Conservation (phyloP, 2,113 vertebrate species). For the Agapornis roseicollis region DNA sequence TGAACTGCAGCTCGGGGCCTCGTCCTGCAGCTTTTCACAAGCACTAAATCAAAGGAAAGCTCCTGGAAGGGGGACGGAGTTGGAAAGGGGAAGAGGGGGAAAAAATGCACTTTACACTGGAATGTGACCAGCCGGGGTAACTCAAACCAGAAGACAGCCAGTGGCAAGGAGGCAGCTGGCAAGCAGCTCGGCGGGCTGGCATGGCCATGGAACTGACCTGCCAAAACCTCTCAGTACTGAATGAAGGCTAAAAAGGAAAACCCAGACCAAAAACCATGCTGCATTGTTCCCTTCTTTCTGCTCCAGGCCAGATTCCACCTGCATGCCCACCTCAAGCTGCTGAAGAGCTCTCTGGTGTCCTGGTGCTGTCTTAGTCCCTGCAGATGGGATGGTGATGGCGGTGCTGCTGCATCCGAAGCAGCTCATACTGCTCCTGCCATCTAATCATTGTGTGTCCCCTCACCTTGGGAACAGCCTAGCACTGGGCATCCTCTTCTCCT, state of each 20-base stretch:
- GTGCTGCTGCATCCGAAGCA: not conserved
- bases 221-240: not conserved
- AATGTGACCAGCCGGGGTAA: not conserved
- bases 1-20: not conserved
- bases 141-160: conserved; percentile 28
- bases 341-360: accelerated
- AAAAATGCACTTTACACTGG: conserved; percentile 13
- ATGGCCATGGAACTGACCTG: conserved; percentile 16
- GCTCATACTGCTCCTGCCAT: not conserved
- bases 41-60: conserved; percentile 18
- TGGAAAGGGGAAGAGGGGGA: not conserved
- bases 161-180: conserved; percentile 41
- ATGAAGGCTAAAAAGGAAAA: not conserved
- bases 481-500: no score
- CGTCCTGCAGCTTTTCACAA: conserved; percentile 6
- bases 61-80: not conserved
- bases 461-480: accelerated
- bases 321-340: accelerated
- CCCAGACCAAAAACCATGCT: not conserved
- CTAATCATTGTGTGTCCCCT: accelerated
- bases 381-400: accelerated
- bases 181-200: not conserved
- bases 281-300: not conserved
- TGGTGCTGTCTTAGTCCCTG: accelerated
- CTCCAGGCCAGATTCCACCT: not conserved